Evolutionary conservation across 1,140 invertebrate genomes (phyloP).

Genomic region (Heliconius congener): DNA sequence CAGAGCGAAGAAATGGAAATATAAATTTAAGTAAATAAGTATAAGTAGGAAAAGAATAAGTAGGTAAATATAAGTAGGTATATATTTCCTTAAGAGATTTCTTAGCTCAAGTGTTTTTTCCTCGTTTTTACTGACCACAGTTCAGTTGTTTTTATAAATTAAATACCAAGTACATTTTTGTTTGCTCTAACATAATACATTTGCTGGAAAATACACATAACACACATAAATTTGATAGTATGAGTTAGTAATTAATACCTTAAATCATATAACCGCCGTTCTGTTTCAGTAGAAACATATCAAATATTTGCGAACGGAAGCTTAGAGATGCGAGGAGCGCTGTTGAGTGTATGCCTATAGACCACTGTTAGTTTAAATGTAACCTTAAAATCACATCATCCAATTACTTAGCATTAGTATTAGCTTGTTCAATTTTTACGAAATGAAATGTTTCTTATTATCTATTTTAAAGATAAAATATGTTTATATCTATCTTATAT

Average conservation of each 20-base stretch:
- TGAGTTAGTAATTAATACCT: not conserved
- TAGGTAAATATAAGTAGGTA: no score
- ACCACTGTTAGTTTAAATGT: conserved; percentile 1
- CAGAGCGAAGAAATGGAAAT: no score
- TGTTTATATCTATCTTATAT: not conserved
- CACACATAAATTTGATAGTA: no score
- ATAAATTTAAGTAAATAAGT: no score
- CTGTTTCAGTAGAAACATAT: conserved; percentile 6
- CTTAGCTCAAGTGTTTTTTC: no score
- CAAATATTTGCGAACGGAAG: conserved; percentile 1
- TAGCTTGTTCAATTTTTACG: not conserved
- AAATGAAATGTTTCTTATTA: not conserved
- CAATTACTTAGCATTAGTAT: not conserved
- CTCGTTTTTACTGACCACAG: no score
- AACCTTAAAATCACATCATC: conserved; percentile 6
- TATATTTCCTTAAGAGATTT: no score
- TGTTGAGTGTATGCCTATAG: conserved; percentile 9
- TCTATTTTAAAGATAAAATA: not conserved
- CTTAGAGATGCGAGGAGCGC: not conserved
- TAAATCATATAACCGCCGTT: not conserved
- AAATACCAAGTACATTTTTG: no score
- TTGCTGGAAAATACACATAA: no score
- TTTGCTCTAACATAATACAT: no score
- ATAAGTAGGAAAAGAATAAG: no score
- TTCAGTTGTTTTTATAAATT: no score